phyloP scores from a whole-genome alignment of 2,797 vertebrate species.

The Luscinia luscinia region DNA sequence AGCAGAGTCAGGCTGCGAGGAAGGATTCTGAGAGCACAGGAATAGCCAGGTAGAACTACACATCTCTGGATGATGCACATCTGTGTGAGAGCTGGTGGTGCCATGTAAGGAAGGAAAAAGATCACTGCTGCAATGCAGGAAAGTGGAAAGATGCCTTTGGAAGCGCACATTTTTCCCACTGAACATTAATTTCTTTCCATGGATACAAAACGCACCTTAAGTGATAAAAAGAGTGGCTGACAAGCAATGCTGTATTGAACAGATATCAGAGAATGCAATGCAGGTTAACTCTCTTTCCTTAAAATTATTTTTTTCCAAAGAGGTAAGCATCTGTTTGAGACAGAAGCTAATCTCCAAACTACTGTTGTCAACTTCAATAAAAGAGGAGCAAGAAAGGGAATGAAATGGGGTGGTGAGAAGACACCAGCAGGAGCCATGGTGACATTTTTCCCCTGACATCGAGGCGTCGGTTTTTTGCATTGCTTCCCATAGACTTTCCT shows the following conservation, averaged over 20 bases:
- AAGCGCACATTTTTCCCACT: neutral
- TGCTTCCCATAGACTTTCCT: neutral
- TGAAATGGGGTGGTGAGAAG: neutral
- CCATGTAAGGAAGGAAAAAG: neutral
- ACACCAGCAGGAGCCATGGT: neutral
- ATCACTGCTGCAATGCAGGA: neutral
- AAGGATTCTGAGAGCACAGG: neutral
- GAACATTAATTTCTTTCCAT: neutral
- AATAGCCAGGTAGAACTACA: neutral
- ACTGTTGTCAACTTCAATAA: neutral
- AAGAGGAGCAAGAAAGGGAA: neutral
- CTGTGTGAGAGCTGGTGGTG: neutral
- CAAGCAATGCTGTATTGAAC: neutral
- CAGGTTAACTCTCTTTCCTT: neutral
- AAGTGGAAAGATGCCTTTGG: neutral
- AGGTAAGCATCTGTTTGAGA: neutral
- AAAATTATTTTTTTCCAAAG: neutral
- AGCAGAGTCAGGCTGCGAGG: neutral
- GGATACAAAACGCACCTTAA: neutral
- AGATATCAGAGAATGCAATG: neutral
- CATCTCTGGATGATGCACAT: neutral
- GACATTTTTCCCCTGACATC: neutral
- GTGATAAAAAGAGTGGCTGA: neutral
- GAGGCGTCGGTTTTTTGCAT: neutral
- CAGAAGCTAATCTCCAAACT: constrained; percentile 7